Evolutionary conservation across 2,113 vertebrate genomes (phyloP), one percentile per base, ranked within the genome.

Genomic region (Glareola pratincola): DNA sequence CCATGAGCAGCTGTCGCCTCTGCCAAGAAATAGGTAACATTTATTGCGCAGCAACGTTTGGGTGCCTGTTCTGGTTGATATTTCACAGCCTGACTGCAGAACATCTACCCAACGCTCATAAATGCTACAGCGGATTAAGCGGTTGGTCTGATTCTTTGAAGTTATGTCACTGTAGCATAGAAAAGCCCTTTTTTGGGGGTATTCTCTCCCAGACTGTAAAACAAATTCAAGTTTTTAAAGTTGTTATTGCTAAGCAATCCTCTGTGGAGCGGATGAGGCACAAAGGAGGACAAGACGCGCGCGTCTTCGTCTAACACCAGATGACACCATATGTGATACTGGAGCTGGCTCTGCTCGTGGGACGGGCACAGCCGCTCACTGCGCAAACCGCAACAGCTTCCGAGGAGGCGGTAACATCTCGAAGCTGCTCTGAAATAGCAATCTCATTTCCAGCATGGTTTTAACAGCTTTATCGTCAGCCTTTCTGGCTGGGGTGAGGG

Each of bases 341-440:
- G 36, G 84, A 91, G 87, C 83, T 92, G 93, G 60, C 71, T 93
- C 34, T 89, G 76, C 81, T 73, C 0, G 34, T 90, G 74, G 91
- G 85, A 83, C 0, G 6, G 64, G 68, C 53, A 47, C 77, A 80
- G 92, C 54, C 37, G 0, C 82, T 92, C 16, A 3, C 86, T 80
- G 53, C 15, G 9, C 76, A 90, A 94, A 81, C 56, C 3, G 5
- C 39, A 67, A 12, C 88, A 91, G 79, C 91, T 92, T 68, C 83
- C 11, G 4, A 85, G 92, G 84, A 78, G 92, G 94, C 10, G 66
- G 94, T 14, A 87, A 32, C 91, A 78, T 69, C 95, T 93, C 39
- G 0, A 5, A 75, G 34, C 64, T 24, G 59, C 51, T 80, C 91
- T 0, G 0, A 72, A 94, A 86, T 39, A 94, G 83, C 68, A 56